Evolutionary conservation across 1,140 invertebrate species (phyloP).

Genomic region (Drosophila mauritiana): DNA sequence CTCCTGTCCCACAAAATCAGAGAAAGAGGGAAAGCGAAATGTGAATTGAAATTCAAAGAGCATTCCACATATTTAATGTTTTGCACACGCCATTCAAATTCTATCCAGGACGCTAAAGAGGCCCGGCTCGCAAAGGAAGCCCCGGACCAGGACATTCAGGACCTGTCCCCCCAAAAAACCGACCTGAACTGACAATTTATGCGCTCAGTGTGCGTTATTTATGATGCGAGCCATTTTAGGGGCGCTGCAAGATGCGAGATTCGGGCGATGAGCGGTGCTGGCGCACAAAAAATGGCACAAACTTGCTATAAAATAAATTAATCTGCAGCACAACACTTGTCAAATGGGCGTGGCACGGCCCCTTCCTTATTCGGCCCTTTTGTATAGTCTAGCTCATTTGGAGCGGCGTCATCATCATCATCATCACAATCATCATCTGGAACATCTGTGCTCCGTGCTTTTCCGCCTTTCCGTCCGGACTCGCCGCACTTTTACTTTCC

Average conservation of each 20-base stretch:
- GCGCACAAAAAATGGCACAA: constrained; percentile 59
- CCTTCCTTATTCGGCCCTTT: neutral
- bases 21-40: constrained; percentile 2
- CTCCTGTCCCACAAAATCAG: constrained; percentile 7
- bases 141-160: neutral
- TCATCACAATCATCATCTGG: constrained; percentile 40
- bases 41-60: constrained; percentile 52
- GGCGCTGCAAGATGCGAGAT: constrained; percentile 11
- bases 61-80: constrained; percentile 53
- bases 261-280: constrained; percentile 10
- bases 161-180: constrained; percentile 7
- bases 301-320: constrained; percentile 76
- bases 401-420: constrained; percentile 39
- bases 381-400: constrained; percentile 51
- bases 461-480: neutral
- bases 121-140: neutral
- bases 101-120: constrained; percentile 9
- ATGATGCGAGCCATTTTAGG: constrained; percentile 49
- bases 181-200: constrained; percentile 51
- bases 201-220: constrained; percentile 62
- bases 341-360: constrained; percentile 36
- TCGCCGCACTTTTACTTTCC: constrained; percentile 11
- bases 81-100: constrained; percentile 46
- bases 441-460: constrained; percentile 29
- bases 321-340: constrained; percentile 67